Base-by-base conservation (phyloP, 2,797 vertebrate species). In the Acrossocheilus wenchowensis region DNA sequence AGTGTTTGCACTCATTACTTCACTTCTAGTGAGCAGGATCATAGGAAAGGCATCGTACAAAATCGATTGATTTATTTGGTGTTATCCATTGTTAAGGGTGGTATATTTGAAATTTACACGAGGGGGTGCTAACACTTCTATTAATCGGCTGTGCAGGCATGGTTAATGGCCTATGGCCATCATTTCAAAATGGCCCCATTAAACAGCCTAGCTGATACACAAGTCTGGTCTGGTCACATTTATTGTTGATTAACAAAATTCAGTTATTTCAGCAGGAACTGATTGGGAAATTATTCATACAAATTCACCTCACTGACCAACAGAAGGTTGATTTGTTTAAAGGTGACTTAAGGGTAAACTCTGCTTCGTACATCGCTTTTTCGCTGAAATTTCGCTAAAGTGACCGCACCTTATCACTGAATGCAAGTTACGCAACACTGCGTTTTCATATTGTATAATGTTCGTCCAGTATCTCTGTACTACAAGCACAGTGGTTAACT, bases 401-500 rank as follows among this genome's bases (percentile, higher is more conserved):
- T 57, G 74, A 23, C 50, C 3, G 48, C 50, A 21, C 19, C 50
- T 78, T 62, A 15, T 79, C n/a, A 30, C 14, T 19, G n/a, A 64
- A 43, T 2, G 12, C 0, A 2, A 17, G 57, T 26, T n/a, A 60
- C 19, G 4, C 45, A 1, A 9, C 7, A 54, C 45, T 11, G 26
- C 17, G 5, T 60, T 39, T 39, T 62, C 39, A 43, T 15, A 36
- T 3, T 36, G 64, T 68, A 11, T 79, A 19, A 45, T 45, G 15
- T 64, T 30, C 15, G 3, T 45, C 23, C 39, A 12, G 57, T 64
- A n/a, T 54, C 19, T 57, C 39, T 83, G 26, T 43, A 39, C 12
- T 30, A 64, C 43, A 83, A 74, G 71, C 82, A 83, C 82, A 83
- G 19, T 2, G 8, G 23, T 62, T 62, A 43, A 43, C 36, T 78